Conservation (phyloP, 2,888 invertebrate genomes). For the Chrysomela aeneicollis region DNA sequence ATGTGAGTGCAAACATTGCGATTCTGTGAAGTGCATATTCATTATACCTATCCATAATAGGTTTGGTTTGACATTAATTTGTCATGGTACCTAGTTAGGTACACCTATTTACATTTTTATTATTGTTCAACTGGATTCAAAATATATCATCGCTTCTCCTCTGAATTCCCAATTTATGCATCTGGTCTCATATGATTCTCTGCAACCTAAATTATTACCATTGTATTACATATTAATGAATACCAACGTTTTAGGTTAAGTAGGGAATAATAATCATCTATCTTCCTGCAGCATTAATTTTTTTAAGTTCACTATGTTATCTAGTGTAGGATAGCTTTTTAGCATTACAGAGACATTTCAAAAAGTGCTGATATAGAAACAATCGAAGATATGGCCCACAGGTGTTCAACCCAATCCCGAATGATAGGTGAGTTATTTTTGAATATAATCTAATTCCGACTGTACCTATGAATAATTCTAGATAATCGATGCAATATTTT, state of each 20-base stretch:
- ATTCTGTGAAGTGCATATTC: conserved; percentile 5
- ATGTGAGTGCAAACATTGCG: conserved; percentile 41
- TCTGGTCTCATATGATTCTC: conserved; percentile 26
- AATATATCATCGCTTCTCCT: conserved; percentile 3
- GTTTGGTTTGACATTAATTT: conserved; percentile 41
- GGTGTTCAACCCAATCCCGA: background rate
- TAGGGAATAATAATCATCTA: too few species aligned
- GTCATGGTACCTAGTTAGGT: conserved; percentile 36
- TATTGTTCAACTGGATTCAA: conserved; percentile 21
- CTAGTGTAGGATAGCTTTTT: background rate
- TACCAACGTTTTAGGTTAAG: conserved; percentile 11
- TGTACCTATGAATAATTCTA: too few species aligned
- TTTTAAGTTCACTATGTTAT: background rate
- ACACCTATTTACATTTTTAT: conserved; percentile 40
- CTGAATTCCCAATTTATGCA: conserved; percentile 1
- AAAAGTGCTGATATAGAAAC: background rate
- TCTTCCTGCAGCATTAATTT: too few species aligned
- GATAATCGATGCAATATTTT: too few species aligned
- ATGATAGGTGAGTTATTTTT: too few species aligned
- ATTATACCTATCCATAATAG: conserved; percentile 13
- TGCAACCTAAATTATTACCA: background rate
- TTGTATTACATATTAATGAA: conserved; percentile 23
- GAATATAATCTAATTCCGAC: too few species aligned
- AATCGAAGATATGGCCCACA: background rate
- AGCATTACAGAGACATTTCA: background rate